Base-by-base conservation (phyloP, 2,797 vertebrate genomes). In the Vipera ursinii region DNA sequence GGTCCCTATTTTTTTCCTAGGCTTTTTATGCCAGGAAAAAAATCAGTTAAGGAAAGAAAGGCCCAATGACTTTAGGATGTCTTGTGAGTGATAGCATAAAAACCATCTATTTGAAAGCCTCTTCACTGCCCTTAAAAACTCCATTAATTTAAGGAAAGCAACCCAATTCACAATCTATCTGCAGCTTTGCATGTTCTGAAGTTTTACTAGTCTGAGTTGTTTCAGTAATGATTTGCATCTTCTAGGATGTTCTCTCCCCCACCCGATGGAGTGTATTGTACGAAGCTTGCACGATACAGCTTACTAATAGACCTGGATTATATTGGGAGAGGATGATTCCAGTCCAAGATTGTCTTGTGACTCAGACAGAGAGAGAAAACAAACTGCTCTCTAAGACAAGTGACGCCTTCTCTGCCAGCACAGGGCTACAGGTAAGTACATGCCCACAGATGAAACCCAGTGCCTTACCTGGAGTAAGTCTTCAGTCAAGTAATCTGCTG, bases 401-500 rank as follows among this genome's bases (percentile, higher is more conserved):
- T 44, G 95, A 95, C 87, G 94, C 89, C 95, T 90, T 89, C 86
- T 88, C 51, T 91, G 48, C 90, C 61, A 55, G 94, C n/a, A 0
- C 87, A 44, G 91, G 87, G 82, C 57, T 92, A 87, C 96, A 96
- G 93, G 96, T 93, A 94, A 92, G 65, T 44, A 93, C 96, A 93
- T 0, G 95, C 91, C 32, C 2, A 94, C 56, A 0, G 0, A 90
- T 94, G 82, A 92, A 89, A 89, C 94, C 95, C 6, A 10, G 2
- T 0, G 24, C 94, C 94, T 97, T 96, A 99, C 99, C 99, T 98
- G 97, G 94, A 98, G 97, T 96, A 99, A 97, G 94, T 99, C 99
- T 92, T 98, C 98, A 0, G 98, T 97, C 56, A 99, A 98, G 92
- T 99, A 98, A 91, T 99, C 99, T 0, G 99, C 98, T 89, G 98